Base-by-base conservation (phyloP, 1,140 invertebrate species). In the Euborellia annulipes region DNA sequence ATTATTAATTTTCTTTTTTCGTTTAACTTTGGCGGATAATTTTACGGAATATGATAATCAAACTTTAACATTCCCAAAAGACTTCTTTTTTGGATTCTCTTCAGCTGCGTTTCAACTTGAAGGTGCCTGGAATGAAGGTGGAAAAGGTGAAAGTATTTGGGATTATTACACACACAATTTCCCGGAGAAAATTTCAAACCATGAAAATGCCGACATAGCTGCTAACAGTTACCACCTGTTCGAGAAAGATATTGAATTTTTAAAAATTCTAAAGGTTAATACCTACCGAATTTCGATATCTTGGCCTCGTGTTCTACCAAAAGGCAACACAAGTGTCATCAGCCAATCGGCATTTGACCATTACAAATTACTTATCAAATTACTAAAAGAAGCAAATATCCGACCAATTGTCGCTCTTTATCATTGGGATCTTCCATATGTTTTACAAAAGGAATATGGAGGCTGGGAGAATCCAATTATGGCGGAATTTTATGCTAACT, bases 41-140 rank as follows among this genome's bases (percentile, higher is more conserved):
- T n/a, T n/a, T n/a, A n/a, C n/a, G n/a, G n/a, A n/a, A n/a, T n/a
- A n/a, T n/a, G n/a, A 27, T 27, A 27, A 27, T 27, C 4, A 27
- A 27, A 27, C 23, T 6, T 27, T 6, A 4, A 27, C 23, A 27
- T 27, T 27, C 60, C 48, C 57, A 56, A 8, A 48, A 60, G 4
- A 52, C 52, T 34, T 76, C 58, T 63, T 65, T 34, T 70, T 74
- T 52, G 72, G 71, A 27, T 62, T 67, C n/a, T 62, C 69, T 7
- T 69, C 71, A 44, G 66, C 72, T 23, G 66, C 72, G 41, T 75
- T 67, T 62, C 73, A 76, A 64, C 67, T 73, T 41, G 73, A 76
- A 63, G 72, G 72, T 45, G 73, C 50, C 46, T 77, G 74, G 74
- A 72, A 75, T 57, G 63, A 54, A 51, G 23, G 11, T 11, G 73